Evolutionary conservation across 2,888 invertebrate species (phyloP).

Genomic region (Patella ulyssiponensis): DNA sequence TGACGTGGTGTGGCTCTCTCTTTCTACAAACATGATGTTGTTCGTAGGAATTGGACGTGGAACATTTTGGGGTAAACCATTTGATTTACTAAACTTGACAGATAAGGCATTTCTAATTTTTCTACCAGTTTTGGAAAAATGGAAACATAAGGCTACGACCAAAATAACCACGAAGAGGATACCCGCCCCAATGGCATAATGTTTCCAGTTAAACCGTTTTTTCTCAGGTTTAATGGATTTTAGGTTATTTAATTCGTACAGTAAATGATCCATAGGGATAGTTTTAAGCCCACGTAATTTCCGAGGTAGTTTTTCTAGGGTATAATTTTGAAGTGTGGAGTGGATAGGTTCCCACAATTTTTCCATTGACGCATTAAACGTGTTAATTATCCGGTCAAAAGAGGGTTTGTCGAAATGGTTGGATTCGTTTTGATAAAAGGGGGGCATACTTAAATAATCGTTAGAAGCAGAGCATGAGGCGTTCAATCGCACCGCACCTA

Average conservation of each 20-base stretch:
- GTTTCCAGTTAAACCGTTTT: no score
- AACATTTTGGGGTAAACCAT: no score
- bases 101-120: no score
- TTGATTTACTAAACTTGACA: no score
- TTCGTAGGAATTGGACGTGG: no score
- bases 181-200: no score
- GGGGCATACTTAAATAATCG: no score
- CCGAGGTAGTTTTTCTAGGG: not conserved
- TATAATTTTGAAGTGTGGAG: not conserved
- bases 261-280: constrained; percentile 2
- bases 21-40: no score
- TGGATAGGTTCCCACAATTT: not conserved
- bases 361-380: not conserved
- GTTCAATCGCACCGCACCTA: not conserved
- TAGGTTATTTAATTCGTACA: not conserved
- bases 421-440: not conserved
- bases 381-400: not conserved
- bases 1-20: no score
- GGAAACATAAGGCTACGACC: no score
- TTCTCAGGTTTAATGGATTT: not conserved
- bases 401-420: not conserved
- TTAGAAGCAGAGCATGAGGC: constrained; percentile 8
- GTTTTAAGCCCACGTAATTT: not conserved
- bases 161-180: no score
- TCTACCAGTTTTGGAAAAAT: no score